Evolutionary conservation across 1,140 invertebrate genomes (phyloP).

Genomic region (Amphibalanus amphitrite): DNA sequence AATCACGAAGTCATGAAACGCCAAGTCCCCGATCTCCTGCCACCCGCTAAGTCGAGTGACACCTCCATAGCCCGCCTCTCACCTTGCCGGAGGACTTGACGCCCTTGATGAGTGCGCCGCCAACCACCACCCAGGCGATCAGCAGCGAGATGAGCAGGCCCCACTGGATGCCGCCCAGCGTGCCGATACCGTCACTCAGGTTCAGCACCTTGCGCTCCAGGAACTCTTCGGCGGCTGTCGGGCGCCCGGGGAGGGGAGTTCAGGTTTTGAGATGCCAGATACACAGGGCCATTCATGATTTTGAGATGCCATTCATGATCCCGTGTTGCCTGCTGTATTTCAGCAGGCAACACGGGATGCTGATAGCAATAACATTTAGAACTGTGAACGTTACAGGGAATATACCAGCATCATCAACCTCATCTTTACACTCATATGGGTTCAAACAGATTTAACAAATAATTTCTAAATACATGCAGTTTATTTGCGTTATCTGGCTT

Average conservation of each 20-base stretch:
- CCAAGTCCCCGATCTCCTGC: too few species aligned
- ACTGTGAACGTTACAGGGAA: too few species aligned
- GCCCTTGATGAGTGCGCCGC: constrained; percentile 35
- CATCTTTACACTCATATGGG: not conserved
- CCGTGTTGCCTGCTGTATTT: too few species aligned
- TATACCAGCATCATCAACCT: too few species aligned
- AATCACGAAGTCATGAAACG: too few species aligned
- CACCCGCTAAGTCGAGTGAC: too few species aligned
- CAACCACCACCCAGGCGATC: constrained; percentile 39
- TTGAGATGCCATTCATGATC: too few species aligned
- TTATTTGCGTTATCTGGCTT: not conserved
- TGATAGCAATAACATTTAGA: too few species aligned
- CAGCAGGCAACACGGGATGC: too few species aligned
- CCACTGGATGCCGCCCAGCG: constrained; percentile 20
- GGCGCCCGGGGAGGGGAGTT: too few species aligned
- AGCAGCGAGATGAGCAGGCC: constrained; percentile 19
- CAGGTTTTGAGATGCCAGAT: too few species aligned
- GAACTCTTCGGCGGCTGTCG: constrained; percentile 9
- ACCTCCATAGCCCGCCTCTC: constrained; percentile 3
- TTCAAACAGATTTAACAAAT: constrained; percentile 3
- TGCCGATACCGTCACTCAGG: constrained; percentile 13
- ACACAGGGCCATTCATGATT: too few species aligned
- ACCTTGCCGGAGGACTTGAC: constrained; percentile 24
- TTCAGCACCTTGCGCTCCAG: constrained; percentile 8
- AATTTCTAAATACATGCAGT: not conserved